Percentiles rank a stretch among this genome's conserved stretches.
Evolutionary conservation across 2,797 vertebrate genomes (phyloP).

Genomic region (Syngnathus acus): DNA sequence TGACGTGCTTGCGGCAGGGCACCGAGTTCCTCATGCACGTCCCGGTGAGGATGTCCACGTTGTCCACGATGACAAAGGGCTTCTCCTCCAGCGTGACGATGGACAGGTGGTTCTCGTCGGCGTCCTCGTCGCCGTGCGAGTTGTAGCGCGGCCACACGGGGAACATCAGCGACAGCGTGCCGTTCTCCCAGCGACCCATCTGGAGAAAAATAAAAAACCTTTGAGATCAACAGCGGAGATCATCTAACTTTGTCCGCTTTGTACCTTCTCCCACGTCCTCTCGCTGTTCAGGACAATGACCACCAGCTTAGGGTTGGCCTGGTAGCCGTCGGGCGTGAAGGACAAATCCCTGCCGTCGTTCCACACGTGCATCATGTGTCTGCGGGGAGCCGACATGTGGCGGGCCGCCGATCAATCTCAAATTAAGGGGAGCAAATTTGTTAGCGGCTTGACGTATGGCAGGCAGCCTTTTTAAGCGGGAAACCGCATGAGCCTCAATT

Average conservation of each 20-base stretch:
- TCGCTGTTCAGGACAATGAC: constrained; percentile 90
- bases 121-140: constrained; percentile 87
- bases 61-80: constrained; percentile 94
- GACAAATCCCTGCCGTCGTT: constrained; percentile 89
- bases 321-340: constrained; percentile 94
- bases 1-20: constrained; percentile 89
- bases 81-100: constrained; percentile 97
- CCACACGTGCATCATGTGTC: constrained; percentile 95
- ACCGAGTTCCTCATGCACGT: constrained; percentile 95
- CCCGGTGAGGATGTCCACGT: constrained; percentile 92
- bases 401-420: no score
- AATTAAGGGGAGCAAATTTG: no score
- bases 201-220: constrained; percentile 35
- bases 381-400: constrained; percentile 34
- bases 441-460: not conserved
- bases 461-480: no score
- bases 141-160: constrained; percentile 95
- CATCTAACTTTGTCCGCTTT: not conserved
- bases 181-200: constrained; percentile 97
- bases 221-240: no score
- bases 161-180: constrained; percentile 81
- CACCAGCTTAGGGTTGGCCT: constrained; percentile 90
- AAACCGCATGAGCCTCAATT: no score
- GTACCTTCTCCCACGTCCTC: constrained; percentile 92
- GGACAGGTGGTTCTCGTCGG: constrained; percentile 92